Evolutionary conservation across 2,113 vertebrate genomes (phyloP).

Genomic region (Mustela lutreola): DNA sequence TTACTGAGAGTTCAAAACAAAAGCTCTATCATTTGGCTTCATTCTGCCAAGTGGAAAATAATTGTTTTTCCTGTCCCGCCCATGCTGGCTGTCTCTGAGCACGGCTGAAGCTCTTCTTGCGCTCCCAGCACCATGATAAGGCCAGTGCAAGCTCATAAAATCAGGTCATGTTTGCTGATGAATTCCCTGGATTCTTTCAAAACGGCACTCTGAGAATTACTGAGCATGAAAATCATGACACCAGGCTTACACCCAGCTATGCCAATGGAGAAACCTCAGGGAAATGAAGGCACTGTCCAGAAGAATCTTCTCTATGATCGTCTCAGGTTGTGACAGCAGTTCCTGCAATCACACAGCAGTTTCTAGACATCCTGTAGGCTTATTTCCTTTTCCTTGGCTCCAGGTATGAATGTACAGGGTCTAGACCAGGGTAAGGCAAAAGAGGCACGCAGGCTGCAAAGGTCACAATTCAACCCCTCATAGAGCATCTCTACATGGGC

Average conservation of each 20-base stretch:
- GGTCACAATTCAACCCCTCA: no score
- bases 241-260: rapidly evolving
- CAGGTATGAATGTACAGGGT: rapidly evolving
- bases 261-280: background rate
- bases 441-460: rapidly evolving
- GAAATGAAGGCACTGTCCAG: background rate
- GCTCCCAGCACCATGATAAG: background rate
- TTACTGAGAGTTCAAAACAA: background rate
- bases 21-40: background rate
- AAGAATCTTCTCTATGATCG: no score
- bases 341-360: no score
- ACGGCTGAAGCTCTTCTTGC: background rate
- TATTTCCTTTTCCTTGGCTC: background rate
- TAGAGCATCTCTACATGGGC: background rate
- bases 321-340: background rate
- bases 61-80: background rate
- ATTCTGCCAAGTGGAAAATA: background rate
- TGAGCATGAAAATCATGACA: background rate
- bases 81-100: background rate
- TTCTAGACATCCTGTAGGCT: rapidly evolving
- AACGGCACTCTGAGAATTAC: background rate
- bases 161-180: background rate
- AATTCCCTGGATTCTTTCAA: background rate
- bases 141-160: background rate
- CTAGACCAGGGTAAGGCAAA: background rate